These are phyloP conservation scores for Drosophila siamana DNA, from an alignment of 2,888 invertebrate species.

Conservation along the genomic window DNA sequence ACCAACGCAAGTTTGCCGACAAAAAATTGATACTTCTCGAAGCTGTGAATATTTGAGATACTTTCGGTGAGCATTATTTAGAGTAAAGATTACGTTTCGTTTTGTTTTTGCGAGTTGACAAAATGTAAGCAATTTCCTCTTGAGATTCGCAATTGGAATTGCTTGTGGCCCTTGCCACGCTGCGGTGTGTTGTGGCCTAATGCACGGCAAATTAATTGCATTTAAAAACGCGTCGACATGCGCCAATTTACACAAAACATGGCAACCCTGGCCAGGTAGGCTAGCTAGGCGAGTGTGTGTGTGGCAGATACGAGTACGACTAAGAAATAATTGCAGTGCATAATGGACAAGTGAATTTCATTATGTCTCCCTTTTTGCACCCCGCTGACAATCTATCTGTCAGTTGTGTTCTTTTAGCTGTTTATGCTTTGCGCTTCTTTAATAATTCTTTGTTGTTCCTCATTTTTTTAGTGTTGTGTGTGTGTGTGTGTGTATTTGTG, in stretches of 20 bases:
- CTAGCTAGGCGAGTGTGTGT: too few species aligned
- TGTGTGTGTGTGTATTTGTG: too few species aligned
- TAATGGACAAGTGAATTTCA: conserved; percentile 76
- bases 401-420: conserved; percentile 46
- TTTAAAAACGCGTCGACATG: conserved; percentile 64
- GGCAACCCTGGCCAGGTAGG: conserved; percentile 42
- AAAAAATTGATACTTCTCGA: too few species aligned
- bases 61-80: too few species aligned
- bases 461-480: conserved; percentile 44
- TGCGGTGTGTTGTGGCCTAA: conserved; percentile 11
- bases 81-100: too few species aligned
- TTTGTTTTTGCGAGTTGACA: background rate
- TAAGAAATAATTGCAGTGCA: conserved; percentile 61
- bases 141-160: conserved; percentile 20
- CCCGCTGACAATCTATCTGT: conserved; percentile 18
- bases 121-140: conserved; percentile 19
- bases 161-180: background rate
- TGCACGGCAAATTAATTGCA: conserved; percentile 58
- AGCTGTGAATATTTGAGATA: background rate
- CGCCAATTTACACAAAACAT: conserved; percentile 57
- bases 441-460: conserved; percentile 37
- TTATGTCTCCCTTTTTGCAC: conserved; percentile 38
- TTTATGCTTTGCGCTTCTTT: conserved; percentile 55
- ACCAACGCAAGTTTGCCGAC: too few species aligned
- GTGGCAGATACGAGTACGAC: background rate